phyloP scores from a whole-genome alignment of 2,888 invertebrate species.

The Linnaemya vulpina region DNA sequence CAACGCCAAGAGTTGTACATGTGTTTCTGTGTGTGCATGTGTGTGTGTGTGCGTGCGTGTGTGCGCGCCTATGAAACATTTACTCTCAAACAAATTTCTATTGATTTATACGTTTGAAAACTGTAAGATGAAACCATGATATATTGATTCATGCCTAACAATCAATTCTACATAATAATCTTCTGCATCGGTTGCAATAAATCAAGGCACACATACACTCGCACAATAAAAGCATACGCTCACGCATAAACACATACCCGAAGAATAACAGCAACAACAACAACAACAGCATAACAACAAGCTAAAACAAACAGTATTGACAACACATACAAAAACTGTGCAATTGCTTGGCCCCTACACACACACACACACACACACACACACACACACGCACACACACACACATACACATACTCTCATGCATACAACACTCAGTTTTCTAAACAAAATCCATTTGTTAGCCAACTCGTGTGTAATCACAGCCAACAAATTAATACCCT shows the following conservation, averaged over 20 bases:
- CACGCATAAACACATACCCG: slow-evolving; percentile 18
- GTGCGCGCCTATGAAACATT: not conserved
- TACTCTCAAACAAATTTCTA: slow-evolving; percentile 39
- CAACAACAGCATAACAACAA: slow-evolving; percentile 9
- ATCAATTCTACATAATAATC: slow-evolving; percentile 71
- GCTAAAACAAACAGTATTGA: slow-evolving; percentile 47
- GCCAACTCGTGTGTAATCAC: slow-evolving; percentile 58
- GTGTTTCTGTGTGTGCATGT: not conserved
- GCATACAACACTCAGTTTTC: not conserved
- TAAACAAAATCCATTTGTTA: slow-evolving; percentile 49
- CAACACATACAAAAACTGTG: slow-evolving; percentile 40
- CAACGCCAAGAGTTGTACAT: too few relatives aligned
- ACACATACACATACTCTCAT: not conserved
- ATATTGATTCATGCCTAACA: slow-evolving; percentile 70
- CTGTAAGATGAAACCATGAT: slow-evolving; percentile 69
- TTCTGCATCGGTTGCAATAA: slow-evolving; percentile 67
- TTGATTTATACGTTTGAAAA: slow-evolving; percentile 66
- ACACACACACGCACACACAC: not conserved
- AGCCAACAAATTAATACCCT: slow-evolving; percentile 57
- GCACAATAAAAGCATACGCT: slow-evolving; percentile 8
- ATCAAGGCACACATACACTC: slow-evolving; percentile 59
- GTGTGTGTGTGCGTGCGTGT: not conserved
- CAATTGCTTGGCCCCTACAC: slow-evolving; percentile 11
- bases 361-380: not conserved
- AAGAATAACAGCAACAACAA: slow-evolving; percentile 3